phyloP scores from a whole-genome alignment of 1,140 invertebrate genomes.

The Trachymyrmex cornetzi region DNA sequence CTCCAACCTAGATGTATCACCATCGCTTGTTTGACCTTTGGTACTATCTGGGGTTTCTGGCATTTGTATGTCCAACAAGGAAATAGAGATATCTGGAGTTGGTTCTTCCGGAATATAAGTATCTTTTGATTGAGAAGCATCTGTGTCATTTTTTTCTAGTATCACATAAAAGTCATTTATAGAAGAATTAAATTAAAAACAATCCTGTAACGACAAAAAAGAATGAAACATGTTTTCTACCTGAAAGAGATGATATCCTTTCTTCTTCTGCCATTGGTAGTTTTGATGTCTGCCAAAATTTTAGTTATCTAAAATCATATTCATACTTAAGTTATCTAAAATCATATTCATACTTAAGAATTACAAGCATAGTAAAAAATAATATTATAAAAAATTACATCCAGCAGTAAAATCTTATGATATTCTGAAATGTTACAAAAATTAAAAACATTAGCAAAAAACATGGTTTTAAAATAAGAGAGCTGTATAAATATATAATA shows the following conservation, averaged over 20 bases:
- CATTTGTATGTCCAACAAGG: constrained; percentile 80
- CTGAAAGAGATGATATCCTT: constrained; percentile 1
- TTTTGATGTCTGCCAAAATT: not conserved
- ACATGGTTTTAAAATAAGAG: too few relatives aligned
- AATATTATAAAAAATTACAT: not conserved
- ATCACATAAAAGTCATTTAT: constrained; percentile 34
- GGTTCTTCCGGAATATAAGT: constrained; percentile 70
- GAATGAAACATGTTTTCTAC: constrained; percentile 16
- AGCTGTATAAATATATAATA: too few relatives aligned
- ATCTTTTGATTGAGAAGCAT: constrained; percentile 65
- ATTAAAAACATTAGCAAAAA: too few relatives aligned
- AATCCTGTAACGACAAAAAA: not conserved
- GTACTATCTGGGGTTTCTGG: constrained; percentile 81
- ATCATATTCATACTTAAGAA: not conserved
- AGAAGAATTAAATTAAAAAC: not conserved
- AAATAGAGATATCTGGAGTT: constrained; percentile 66
- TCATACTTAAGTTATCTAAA: not conserved
- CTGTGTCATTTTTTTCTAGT: constrained; percentile 39
- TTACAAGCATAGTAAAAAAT: not conserved
- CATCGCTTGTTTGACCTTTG: constrained; percentile 75
- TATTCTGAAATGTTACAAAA: not conserved
- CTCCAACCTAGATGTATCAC: constrained; percentile 75
- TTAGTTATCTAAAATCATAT: constrained; percentile 18
- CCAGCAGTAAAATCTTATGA: too few relatives aligned
- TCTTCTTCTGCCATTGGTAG: constrained; percentile 57